phyloP scores from a whole-genome alignment of 2,797 vertebrate genomes.

The Chromobotia macracanthus region DNA sequence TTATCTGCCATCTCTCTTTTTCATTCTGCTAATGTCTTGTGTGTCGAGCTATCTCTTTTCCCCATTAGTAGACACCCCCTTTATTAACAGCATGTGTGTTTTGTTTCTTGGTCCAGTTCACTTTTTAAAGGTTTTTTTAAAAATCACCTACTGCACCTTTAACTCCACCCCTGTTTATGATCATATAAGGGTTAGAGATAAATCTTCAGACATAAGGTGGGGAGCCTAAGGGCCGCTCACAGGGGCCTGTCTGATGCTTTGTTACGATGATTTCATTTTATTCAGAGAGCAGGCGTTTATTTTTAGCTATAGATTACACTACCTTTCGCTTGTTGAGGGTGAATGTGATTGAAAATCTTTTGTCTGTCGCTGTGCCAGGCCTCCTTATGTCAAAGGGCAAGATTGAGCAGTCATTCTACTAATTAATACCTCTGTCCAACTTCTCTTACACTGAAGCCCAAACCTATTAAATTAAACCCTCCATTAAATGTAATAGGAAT shows the following conservation, averaged over 20 bases:
- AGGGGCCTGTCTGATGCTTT: conserved; percentile 38
- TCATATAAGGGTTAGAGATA: conserved; percentile 45
- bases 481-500: conserved; percentile 36
- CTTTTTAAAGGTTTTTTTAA: no score
- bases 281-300: conserved; percentile 23
- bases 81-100: no score
- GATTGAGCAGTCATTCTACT: conserved; percentile 36
- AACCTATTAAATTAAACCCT: conserved; percentile 36
- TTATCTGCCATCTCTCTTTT: no score
- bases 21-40: no score
- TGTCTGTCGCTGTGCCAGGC: conserved; percentile 31
- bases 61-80: no score
- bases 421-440: conserved; percentile 39
- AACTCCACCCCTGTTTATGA: conserved; percentile 44
- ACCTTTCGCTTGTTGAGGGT: neutral
- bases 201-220: conserved; percentile 48
- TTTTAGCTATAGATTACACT: conserved; percentile 16
- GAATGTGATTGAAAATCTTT: conserved; percentile 37
- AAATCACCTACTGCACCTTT: no score
- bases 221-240: conserved; percentile 23
- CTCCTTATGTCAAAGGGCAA: conserved; percentile 19
- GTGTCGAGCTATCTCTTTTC: no score
- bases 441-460: conserved; percentile 13
- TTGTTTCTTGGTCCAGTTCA: no score
- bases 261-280: conserved; percentile 42